These are phyloP conservation scores for Fopius arisanus DNA, from an alignment of 1,140 invertebrate genomes.

Conservation along the genomic window DNA sequence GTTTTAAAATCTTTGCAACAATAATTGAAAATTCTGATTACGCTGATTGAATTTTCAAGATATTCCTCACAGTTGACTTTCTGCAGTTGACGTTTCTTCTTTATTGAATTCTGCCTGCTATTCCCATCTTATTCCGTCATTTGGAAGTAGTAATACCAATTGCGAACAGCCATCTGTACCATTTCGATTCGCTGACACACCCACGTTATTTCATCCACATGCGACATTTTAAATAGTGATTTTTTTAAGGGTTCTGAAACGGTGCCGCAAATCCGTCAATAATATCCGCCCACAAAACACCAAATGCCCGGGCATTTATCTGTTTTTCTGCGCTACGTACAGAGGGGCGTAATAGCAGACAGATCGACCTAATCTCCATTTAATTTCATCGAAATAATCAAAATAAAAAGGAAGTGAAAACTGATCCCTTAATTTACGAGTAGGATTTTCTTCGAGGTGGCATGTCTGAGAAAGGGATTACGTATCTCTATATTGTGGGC, in stretches of 20 bases:
- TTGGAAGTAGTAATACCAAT: not conserved
- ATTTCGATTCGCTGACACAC: not conserved
- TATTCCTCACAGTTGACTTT: no score
- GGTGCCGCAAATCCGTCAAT: not conserved
- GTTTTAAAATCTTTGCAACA: no score
- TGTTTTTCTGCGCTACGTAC: not conserved
- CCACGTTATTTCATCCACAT: not conserved
- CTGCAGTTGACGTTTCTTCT: no score
- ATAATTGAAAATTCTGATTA: no score
- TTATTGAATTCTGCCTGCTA: not conserved
- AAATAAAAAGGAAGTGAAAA: not conserved
- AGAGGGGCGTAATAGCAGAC: not conserved
- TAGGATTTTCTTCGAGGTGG: not conserved
- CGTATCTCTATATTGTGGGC: not conserved
- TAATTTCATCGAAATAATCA: not conserved
- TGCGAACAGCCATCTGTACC: not conserved
- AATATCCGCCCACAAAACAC: constrained; percentile 2
- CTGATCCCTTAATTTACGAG: not conserved
- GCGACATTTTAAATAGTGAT: not conserved
- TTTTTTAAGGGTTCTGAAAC: not conserved
- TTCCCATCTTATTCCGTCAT: not conserved
- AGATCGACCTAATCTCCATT: not conserved
- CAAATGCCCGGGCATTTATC: not conserved
- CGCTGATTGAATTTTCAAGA: no score
- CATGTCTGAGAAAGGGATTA: not conserved